Conservation (phyloP, 2,797 vertebrate species). For the Clarias fuscus region DNA sequence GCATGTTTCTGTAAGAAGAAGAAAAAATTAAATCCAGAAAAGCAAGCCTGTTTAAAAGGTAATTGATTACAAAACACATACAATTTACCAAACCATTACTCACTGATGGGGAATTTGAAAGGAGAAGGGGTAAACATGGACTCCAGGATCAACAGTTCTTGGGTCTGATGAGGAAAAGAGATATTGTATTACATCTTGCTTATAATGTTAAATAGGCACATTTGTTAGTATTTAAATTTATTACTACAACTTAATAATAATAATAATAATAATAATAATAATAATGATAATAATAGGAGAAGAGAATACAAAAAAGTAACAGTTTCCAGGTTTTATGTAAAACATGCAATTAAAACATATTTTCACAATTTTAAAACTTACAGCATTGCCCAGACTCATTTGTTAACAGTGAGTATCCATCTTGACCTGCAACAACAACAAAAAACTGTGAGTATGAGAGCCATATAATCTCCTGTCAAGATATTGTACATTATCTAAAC, state of each 20-base stretch:
- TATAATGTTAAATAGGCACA: not conserved
- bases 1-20: constrained; percentile 59
- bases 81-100: constrained; percentile 42
- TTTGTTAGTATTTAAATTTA: not conserved
- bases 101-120: constrained; percentile 71
- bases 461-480: not conserved
- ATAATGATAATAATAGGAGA: not conserved
- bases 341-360: not conserved
- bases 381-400: constrained; percentile 33
- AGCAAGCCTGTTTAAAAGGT: not conserved
- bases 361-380: constrained; percentile 28
- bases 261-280: not conserved
- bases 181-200: not conserved
- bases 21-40: not conserved
- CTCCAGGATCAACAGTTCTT: constrained; percentile 60
- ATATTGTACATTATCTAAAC: not conserved
- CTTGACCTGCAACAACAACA: constrained; percentile 26
- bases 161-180: constrained; percentile 59
- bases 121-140: constrained; percentile 72
- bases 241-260: not conserved
- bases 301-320: not conserved
- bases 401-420: constrained; percentile 36
- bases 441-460: not conserved
- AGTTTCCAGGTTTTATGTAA: not conserved
- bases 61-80: not conserved